phyloP scores from a whole-genome alignment of 2,113 vertebrate species.

The Odocoileus hemionus region DNA sequence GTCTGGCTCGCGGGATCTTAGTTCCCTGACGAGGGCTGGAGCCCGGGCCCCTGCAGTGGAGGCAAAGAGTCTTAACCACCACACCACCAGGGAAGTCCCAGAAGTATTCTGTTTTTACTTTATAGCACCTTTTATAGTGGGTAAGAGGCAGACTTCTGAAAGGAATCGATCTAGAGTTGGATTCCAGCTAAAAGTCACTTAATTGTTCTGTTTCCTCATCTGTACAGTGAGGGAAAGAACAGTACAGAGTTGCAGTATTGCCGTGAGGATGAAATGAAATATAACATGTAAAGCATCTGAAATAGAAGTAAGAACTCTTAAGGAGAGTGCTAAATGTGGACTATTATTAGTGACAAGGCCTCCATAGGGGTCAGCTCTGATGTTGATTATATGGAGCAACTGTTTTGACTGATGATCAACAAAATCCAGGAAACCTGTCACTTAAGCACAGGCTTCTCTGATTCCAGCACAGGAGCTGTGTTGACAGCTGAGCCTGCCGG shows the following conservation, averaged over 20 bases:
- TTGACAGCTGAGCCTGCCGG: background rate
- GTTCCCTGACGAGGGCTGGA: background rate
- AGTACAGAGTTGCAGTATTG: background rate
- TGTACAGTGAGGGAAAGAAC: background rate
- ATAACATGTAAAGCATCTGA: background rate
- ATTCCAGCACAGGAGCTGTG: background rate
- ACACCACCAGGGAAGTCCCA: background rate
- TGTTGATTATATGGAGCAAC: background rate
- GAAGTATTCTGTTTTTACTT: background rate
- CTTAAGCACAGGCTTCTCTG: background rate
- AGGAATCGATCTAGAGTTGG: background rate
- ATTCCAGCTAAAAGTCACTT: background rate
- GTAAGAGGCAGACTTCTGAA: background rate
- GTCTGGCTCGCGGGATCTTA: rapidly evolving
- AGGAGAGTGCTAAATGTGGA: background rate
- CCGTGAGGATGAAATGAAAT: background rate
- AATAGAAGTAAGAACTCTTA: background rate
- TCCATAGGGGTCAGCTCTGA: background rate
- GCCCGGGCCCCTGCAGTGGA: background rate
- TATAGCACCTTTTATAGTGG: background rate
- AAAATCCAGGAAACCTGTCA: background rate
- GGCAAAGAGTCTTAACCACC: background rate
- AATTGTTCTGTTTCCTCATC: background rate
- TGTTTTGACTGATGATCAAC: background rate
- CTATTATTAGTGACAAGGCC: background rate